phyloP scores from a whole-genome alignment of 2,113 vertebrate genomes.

The Entosphenus tridentatus region DNA sequence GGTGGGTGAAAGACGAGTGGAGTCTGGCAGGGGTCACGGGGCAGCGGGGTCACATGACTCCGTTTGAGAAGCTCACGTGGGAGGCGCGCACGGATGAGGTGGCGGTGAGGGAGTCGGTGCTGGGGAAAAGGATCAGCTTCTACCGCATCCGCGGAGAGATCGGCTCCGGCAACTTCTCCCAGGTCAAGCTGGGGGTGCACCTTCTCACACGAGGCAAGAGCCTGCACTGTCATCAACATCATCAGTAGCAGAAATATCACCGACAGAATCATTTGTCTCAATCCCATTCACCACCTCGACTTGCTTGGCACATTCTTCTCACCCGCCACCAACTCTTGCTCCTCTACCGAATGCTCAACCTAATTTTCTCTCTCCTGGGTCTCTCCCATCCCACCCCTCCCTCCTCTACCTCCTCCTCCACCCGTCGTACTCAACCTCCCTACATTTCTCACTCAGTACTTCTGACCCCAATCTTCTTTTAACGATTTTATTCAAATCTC shows the following conservation, averaged over 20 bases:
- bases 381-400: not conserved
- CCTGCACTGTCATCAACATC: too few species aligned
- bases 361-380: not conserved
- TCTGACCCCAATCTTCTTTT: not conserved
- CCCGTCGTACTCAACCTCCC: not conserved
- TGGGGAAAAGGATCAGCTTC: slow-evolving; percentile 81
- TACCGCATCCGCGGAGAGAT: slow-evolving; percentile 81
- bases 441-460: not conserved
- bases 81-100: slow-evolving; percentile 83
- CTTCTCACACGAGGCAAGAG: slow-evolving; percentile 69
- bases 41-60: slow-evolving; percentile 36
- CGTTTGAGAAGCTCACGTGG: slow-evolving; percentile 58
- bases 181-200: slow-evolving; percentile 84
- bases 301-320: too few species aligned
- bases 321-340: too few species aligned
- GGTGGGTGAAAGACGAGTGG: slow-evolving; percentile 16
- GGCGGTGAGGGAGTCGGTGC: slow-evolving; percentile 57
- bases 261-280: too few species aligned
- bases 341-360: not conserved
- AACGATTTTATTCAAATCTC: not conserved
- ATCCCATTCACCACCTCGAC: too few species aligned
- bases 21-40: slow-evolving; percentile 12
- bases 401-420: not conserved
- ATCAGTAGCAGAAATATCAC: too few species aligned
- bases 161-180: slow-evolving; percentile 90